Conservation (phyloP, 2,888 invertebrate genomes). For the Apodemia zela region DNA sequence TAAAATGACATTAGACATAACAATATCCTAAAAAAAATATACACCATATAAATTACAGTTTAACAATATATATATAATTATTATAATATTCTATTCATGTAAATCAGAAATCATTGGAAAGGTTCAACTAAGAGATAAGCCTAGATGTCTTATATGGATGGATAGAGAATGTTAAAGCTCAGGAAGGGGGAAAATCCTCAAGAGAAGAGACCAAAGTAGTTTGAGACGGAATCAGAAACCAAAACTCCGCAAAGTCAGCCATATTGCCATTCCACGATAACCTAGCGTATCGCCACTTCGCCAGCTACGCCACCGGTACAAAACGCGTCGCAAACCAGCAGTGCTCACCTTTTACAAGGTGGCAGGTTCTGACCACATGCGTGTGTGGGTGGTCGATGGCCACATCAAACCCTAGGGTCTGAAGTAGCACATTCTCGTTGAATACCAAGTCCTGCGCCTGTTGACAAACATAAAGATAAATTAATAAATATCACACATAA, state of each 20-base stretch:
- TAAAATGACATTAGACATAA: no score
- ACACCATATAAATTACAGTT: no score
- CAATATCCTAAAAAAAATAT: no score
- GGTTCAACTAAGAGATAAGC: no score
- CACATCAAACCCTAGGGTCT: slow-evolving; percentile 98
- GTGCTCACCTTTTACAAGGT: slow-evolving; percentile 93
- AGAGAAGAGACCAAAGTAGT: no score
- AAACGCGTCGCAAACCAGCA: slow-evolving; percentile 15
- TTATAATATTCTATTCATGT: no score
- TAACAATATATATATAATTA: no score
- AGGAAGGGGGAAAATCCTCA: no score
- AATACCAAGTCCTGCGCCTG: slow-evolving; percentile 96
- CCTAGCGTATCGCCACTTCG: not conserved
- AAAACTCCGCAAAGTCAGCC: not conserved
- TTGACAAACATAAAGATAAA: slow-evolving; percentile 32
- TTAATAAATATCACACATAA: no score
- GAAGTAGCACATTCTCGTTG: slow-evolving; percentile 97
- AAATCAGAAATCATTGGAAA: no score
- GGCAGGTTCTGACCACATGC: slow-evolving; percentile 97
- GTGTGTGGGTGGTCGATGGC: slow-evolving; percentile 99
- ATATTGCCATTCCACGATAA: slow-evolving; percentile 5
- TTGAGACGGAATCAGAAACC: not conserved
- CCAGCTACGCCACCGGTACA: slow-evolving; percentile 11
- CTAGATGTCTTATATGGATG: no score
- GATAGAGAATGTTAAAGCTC: no score